A percentile compares a stretch with the other conserved stretches of the same genome.
Conservation (phyloP, 1,140 invertebrate genomes). For the Armadillidium nasatum region DNA sequence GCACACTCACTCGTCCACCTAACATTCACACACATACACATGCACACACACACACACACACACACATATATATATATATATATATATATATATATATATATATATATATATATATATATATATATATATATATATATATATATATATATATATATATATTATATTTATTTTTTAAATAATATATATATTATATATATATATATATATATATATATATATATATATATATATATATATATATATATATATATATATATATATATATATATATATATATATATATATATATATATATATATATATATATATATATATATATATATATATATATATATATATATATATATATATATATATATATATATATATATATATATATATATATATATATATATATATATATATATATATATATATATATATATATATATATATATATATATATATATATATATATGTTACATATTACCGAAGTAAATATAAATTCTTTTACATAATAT, state of each 20-base stretch:
- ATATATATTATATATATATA: background rate
- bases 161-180: too few species aligned
- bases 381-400: slow-evolving; percentile 13
- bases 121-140: slow-evolving; percentile 13
- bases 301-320: slow-evolving; percentile 13
- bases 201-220: slow-evolving; percentile 13
- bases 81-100: slow-evolving; percentile 15
- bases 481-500: too few species aligned
- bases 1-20: too few species aligned
- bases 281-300: slow-evolving; percentile 8
- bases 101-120: slow-evolving; percentile 11
- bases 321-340: slow-evolving; percentile 13
- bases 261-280: slow-evolving; percentile 11
- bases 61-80: slow-evolving; percentile 13
- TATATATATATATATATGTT: background rate
- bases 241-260: slow-evolving; percentile 13
- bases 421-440: slow-evolving; percentile 9
- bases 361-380: slow-evolving; percentile 15
- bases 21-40: background rate
- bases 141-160: slow-evolving; percentile 8
- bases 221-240: slow-evolving; percentile 13
- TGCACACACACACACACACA: too few species aligned
- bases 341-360: slow-evolving; percentile 11
- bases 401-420: slow-evolving; percentile 13
- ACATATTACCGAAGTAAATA: too few species aligned